phyloP scores from a whole-genome alignment of 2,888 invertebrate genomes.

The Acanthoscelides obtectus region DNA sequence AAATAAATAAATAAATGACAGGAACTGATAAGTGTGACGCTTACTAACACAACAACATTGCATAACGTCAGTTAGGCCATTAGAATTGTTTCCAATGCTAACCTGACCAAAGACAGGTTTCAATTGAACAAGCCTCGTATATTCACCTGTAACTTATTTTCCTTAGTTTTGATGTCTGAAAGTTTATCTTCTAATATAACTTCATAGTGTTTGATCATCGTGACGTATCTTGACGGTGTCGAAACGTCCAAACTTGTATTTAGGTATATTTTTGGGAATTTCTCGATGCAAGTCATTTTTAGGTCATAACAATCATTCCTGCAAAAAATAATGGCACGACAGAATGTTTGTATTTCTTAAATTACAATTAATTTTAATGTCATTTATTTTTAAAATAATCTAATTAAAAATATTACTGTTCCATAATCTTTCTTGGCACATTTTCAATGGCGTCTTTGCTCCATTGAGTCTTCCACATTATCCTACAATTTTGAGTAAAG shows the following conservation, averaged over 20 bases:
- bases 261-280: constrained; percentile 37
- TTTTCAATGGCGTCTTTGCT: constrained; percentile 57
- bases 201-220: constrained; percentile 54
- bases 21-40: no score
- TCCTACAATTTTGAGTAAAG: constrained; percentile 65
- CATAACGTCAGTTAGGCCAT: no score
- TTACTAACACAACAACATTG: no score
- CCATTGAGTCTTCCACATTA: constrained; percentile 71
- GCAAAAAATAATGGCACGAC: constrained; percentile 13
- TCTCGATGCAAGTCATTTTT: constrained; percentile 1
- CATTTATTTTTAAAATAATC: no score
- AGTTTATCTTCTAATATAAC: constrained; percentile 60
- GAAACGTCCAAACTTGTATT: constrained; percentile 44
- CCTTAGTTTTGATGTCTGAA: constrained; percentile 54
- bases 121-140: no score
- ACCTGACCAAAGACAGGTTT: no score
- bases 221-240: constrained; percentile 55
- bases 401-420: no score
- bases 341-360: no score
- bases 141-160: constrained; percentile 61
- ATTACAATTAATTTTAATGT: no score
- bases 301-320: constrained; percentile 8
- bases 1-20: no score
- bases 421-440: constrained; percentile 53
- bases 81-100: no score